Conservation (phyloP, 2,888 invertebrate genomes). For the Nysson spinosus region DNA sequence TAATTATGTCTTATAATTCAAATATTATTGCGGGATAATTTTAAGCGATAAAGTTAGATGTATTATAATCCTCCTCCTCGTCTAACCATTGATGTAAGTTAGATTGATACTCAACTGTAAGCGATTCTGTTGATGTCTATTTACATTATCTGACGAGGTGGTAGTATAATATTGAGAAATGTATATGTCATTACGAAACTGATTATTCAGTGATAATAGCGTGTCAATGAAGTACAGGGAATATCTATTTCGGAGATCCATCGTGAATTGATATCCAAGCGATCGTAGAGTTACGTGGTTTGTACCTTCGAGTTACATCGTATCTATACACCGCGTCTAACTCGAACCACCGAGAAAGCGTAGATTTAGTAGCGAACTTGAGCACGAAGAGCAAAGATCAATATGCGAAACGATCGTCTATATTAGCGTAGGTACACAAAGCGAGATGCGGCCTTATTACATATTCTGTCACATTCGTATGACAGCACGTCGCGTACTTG, state of each 20-base stretch:
- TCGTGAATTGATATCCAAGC: slow-evolving; percentile 3
- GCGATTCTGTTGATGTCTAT: no score
- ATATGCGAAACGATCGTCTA: slow-evolving; percentile 43
- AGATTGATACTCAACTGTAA: no score
- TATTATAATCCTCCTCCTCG: no score
- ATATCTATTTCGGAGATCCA: slow-evolving; percentile 10
- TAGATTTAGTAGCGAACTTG: slow-evolving; percentile 26
- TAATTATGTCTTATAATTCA: no score
- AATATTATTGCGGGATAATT: no score
- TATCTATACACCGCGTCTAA: slow-evolving; percentile 31
- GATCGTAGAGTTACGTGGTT: slow-evolving; percentile 13
- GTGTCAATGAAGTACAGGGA: slow-evolving; percentile 31
- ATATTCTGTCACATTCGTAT: slow-evolving; percentile 22
- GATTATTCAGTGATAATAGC: slow-evolving; percentile 34
- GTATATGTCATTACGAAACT: slow-evolving; percentile 40
- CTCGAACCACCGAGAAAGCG: slow-evolving; percentile 16
- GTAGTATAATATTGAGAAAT: no score
- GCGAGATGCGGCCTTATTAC: slow-evolving; percentile 20
- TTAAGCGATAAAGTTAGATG: no score
- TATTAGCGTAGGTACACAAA: slow-evolving; percentile 27
- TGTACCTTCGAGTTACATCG: slow-evolving; percentile 31
- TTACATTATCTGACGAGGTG: no score
- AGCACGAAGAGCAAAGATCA: slow-evolving; percentile 33
- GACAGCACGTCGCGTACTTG: slow-evolving; percentile 7
- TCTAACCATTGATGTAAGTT: no score